Evolutionary conservation across 1,140 invertebrate genomes (phyloP), one percentile per base, ranked within the genome.

Genomic region (Drosophila rhopaloa): DNA sequence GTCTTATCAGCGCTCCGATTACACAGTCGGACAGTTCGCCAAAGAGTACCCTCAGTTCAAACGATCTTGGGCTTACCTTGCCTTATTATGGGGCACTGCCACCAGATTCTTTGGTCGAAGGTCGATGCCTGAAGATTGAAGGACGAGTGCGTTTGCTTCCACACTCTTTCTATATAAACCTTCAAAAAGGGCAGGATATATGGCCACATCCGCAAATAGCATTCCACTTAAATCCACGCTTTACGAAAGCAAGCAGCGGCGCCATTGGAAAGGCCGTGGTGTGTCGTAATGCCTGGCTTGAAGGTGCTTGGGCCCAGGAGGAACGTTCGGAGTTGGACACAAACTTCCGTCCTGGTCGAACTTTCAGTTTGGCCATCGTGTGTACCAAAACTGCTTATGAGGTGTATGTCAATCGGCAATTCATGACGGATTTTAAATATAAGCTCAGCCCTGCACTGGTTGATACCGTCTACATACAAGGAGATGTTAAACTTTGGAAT

Each of bases 101-200:
- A 11, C 57, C 61, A 4, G 62, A 84, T 16, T 84, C 79, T 9
- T 92, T 95, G 58, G 81, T 78, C 19, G 62, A 89, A 58, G 95
- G 94, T 1, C 90, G 93, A 61, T 92, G 92, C 62, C 65, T 95
- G 13, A 93, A 94, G 71, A 94, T 95, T 44, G 93, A 93, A 65
- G 95, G 95, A 13, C 93, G 93, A 78, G 92, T 95, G 29, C 95
- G 95, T 78, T 88, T 95, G 27, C 91, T 95, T 40, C 95, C 95
- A 19, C 93, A 95, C 63, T 94, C 94, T 74, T 96, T 96, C 89
- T 94, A 94, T 72, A 93, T 96, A 27, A 96, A 96, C 93, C 89
- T 96, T 43, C 95, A 96, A 81, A 93, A 94, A 58, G 94, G 94
- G 5, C 92, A 93, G 58, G 93, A 93, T 24, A 92, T 94, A 53